phyloP scores from a whole-genome alignment of 2,797 vertebrate species.

The Halcyon leucocephala region DNA sequence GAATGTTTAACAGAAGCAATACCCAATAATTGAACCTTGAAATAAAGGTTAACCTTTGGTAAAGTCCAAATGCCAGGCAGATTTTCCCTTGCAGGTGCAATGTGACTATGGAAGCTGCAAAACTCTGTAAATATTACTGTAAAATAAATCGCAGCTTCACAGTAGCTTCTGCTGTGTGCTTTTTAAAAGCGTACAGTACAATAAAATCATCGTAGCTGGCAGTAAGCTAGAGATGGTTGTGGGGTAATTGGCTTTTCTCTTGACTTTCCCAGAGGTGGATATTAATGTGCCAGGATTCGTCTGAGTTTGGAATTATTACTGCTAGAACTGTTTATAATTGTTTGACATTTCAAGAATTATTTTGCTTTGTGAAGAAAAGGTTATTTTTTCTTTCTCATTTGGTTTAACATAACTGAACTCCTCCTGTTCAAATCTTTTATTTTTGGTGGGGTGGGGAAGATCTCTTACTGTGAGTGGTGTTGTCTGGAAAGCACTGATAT shows the following conservation, averaged over 20 bases:
- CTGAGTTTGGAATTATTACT: not conserved
- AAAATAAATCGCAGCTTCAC: not conserved
- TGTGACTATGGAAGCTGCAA: not conserved
- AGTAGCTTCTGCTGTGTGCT: not conserved
- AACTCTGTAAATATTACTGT: not conserved
- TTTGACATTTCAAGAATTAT: not conserved
- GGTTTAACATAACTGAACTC: not conserved
- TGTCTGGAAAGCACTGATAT: not conserved
- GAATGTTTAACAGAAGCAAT: not conserved
- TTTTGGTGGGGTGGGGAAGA: not conserved
- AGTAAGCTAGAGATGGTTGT: not conserved
- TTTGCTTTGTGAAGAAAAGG: not conserved
- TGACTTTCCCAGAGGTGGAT: slow-evolving; percentile 23
- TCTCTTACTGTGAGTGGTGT: not conserved
- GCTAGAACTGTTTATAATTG: not conserved
- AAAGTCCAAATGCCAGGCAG: not conserved
- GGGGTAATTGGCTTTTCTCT: slow-evolving; percentile 39
- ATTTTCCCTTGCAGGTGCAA: not conserved
- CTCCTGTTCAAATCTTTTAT: not conserved
- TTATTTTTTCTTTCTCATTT: not conserved
- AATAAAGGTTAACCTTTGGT: not conserved
- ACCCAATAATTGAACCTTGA: not conserved
- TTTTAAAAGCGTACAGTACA: not conserved
- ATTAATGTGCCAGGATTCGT: not conserved
- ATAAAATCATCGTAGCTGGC: not conserved